Percentiles rank a stretch among this genome's conserved stretches.
phyloP scores from a whole-genome alignment of 1,140 invertebrate species.

The Physella acuta region DNA sequence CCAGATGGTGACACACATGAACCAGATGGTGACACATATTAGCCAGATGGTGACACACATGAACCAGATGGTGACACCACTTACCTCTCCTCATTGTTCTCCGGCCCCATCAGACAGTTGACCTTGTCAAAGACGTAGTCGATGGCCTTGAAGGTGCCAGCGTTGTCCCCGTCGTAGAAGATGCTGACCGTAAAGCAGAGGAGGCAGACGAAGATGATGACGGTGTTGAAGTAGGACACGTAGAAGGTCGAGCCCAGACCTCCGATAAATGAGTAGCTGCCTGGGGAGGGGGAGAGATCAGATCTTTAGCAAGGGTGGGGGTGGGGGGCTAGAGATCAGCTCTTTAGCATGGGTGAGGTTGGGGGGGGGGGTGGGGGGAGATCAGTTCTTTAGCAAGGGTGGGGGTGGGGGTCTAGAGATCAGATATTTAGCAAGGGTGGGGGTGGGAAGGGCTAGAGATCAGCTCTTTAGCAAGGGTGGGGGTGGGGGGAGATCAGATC shows the following conservation, averaged over 20 bases:
- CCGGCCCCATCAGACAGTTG: conserved; percentile 40
- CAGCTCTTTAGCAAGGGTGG: neutral
- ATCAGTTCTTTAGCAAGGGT: no score
- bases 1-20: no score
- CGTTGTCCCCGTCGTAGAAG: conserved; percentile 26
- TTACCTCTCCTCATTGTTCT: conserved; percentile 45
- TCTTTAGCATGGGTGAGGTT: no score
- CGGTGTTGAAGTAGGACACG: conserved; percentile 61
- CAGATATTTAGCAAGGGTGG: no score
- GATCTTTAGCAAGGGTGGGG: no score
- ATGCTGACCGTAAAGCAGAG: conserved; percentile 35
- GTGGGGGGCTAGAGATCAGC: no score
- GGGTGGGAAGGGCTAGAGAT: neutral
- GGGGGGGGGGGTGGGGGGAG: no score
- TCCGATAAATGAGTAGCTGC: conserved; percentile 58
- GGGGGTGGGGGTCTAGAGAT: no score
- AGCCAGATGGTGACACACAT: no score
- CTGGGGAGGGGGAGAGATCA: neutral
- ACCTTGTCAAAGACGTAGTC: conserved; percentile 42
- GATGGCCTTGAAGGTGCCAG: conserved; percentile 32
- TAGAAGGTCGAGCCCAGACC: conserved; percentile 60
- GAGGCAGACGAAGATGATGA: conserved; percentile 53
- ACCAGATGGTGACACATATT: no score
- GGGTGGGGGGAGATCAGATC: neutral
- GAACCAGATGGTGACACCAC: no score